These are phyloP conservation scores for Scarus forsteni DNA, from an alignment of 2,797 vertebrate genomes.

Conservation along the genomic window DNA sequence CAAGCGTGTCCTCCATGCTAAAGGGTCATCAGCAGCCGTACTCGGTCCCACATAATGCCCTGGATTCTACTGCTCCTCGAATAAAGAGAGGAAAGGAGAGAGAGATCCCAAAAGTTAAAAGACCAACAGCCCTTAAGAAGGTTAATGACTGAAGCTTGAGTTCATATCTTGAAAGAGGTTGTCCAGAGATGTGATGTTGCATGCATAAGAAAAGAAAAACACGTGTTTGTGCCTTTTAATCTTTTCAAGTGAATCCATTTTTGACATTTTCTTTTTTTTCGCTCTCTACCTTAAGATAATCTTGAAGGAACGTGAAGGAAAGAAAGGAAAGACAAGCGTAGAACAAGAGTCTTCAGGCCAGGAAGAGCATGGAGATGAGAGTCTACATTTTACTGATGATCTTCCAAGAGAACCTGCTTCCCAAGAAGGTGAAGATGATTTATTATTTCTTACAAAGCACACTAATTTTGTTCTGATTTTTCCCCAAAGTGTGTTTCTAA, in stretches of 20 bases:
- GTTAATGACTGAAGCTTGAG: slow-evolving; percentile 67
- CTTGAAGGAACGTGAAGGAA: slow-evolving; percentile 97
- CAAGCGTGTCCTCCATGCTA: slow-evolving; percentile 79
- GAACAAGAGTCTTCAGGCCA: slow-evolving; percentile 87
- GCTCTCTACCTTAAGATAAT: slow-evolving; percentile 87
- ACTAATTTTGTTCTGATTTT: no score
- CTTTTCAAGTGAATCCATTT: background rate
- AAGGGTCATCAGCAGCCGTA: slow-evolving; percentile 82
- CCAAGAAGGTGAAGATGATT: slow-evolving; percentile 88
- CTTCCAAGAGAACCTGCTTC: slow-evolving; percentile 90
- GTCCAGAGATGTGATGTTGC: background rate
- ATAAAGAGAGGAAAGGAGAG: slow-evolving; percentile 96
- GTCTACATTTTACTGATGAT: slow-evolving; percentile 88
- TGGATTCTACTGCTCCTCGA: slow-evolving; percentile 93
- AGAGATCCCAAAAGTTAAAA: slow-evolving; percentile 96
- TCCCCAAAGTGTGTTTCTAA: background rate
- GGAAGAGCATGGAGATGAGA: slow-evolving; percentile 89
- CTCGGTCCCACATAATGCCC: slow-evolving; percentile 87
- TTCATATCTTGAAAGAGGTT: background rate
- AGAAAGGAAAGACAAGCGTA: slow-evolving; percentile 91
- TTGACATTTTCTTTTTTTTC: slow-evolving; percentile 7
- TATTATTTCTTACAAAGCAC: background rate
- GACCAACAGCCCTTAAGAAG: slow-evolving; percentile 98
- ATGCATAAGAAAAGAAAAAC: background rate
- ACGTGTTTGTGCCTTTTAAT: background rate